phyloP scores from a whole-genome alignment of 2,888 invertebrate species.

The Nebria salina region DNA sequence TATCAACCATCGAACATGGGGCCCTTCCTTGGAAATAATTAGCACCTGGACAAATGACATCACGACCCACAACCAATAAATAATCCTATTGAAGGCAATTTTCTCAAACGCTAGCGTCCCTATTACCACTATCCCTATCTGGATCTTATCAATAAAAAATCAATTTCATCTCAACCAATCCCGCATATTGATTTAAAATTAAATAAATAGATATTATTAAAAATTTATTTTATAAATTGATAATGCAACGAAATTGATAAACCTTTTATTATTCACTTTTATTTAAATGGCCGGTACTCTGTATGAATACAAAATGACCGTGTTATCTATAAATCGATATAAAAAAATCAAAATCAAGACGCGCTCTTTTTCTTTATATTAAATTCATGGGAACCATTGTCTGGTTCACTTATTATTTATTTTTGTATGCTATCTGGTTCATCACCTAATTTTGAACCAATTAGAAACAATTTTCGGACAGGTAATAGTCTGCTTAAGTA shows the following conservation, averaged over 20 bases:
- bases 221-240: background rate
- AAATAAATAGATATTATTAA: background rate
- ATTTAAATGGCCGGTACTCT: background rate
- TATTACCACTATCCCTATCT: too few relatives aligned
- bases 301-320: background rate
- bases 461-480: background rate
- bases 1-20: slow-evolving; percentile 33
- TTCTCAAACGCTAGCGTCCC: too few relatives aligned
- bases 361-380: background rate
- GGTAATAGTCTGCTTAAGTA: background rate
- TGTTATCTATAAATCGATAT: background rate
- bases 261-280: background rate
- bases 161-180: too few relatives aligned
- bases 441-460: slow-evolving; percentile 1
- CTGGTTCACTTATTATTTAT: background rate
- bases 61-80: background rate
- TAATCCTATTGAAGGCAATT: background rate
- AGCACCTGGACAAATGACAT: slow-evolving; percentile 38
- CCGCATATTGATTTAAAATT: too few relatives aligned
- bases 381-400: slow-evolving; percentile 1
- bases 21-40: slow-evolving; percentile 28
- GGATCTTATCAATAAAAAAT: too few relatives aligned
- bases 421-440: background rate
- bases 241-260: background rate
- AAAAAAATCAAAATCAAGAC: background rate